phyloP scores from a whole-genome alignment of 2,888 invertebrate genomes.

The Nipponacmea schrenckii region DNA sequence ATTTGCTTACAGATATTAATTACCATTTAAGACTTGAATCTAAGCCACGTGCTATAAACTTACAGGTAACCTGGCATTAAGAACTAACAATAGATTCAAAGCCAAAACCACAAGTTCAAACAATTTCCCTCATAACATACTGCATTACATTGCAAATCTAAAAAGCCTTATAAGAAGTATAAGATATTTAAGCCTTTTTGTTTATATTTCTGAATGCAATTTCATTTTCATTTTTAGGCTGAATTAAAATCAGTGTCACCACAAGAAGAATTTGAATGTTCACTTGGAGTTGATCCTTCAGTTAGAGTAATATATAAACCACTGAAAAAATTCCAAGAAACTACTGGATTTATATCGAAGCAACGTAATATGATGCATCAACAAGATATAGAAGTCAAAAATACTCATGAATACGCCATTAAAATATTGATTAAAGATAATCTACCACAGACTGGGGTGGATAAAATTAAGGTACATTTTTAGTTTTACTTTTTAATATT shows the following conservation, averaged over 20 bases:
- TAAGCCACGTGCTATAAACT: no score
- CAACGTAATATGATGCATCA: constrained; percentile 40
- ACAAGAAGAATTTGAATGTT: constrained; percentile 67
- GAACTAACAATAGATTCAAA: no score
- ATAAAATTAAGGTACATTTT: constrained; percentile 66
- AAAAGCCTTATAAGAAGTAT: no score
- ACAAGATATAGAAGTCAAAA: constrained; percentile 63
- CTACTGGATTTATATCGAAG: constrained; percentile 65
- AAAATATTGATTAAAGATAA: constrained; percentile 65
- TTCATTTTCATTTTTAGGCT: constrained; percentile 24
- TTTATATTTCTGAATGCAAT: no score
- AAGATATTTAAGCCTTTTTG: no score
- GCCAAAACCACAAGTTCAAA: background rate
- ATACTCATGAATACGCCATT: constrained; percentile 62
- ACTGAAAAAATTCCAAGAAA: constrained; percentile 61
- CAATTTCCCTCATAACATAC: background rate
- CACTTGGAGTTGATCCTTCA: constrained; percentile 68
- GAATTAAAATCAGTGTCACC: constrained; percentile 63
- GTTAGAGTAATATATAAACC: constrained; percentile 67
- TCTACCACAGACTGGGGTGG: constrained; percentile 66
- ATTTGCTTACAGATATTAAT: no score
- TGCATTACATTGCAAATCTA: background rate
- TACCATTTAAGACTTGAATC: no score
- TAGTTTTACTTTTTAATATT: no score
- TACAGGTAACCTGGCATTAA: no score